Percentiles rank a stretch among this genome's conserved stretches.
Conservation (phyloP, 1,140 invertebrate species). For the Drosophila arizonae region DNA sequence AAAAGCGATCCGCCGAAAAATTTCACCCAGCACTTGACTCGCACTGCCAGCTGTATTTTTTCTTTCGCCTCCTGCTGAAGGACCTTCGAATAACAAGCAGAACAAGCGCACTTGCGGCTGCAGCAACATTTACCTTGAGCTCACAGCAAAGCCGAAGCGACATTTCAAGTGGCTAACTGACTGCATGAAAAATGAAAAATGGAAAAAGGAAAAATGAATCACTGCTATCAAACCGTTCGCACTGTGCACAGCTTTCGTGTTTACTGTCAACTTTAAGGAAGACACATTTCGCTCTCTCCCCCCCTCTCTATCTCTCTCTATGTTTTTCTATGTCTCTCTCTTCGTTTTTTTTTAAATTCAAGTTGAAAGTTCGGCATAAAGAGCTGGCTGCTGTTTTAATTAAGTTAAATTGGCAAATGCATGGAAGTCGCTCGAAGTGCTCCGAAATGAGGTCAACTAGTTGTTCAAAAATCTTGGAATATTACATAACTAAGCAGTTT, state of each 20-base stretch:
- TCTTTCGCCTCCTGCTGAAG: conserved; percentile 2
- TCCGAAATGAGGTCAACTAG: conserved; percentile 65
- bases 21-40: conserved; percentile 44
- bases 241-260: conserved; percentile 16
- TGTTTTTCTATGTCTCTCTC: too few species aligned
- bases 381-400: conserved; percentile 59
- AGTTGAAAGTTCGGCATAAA: conserved; percentile 3
- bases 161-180: conserved; percentile 37
- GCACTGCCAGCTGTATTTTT: conserved; percentile 9
- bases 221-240: conserved; percentile 14
- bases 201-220: background rate
- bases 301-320: background rate
- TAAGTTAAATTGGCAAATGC: conserved; percentile 56
- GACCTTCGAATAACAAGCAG: conserved; percentile 29
- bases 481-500: conserved; percentile 58
- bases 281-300: background rate
- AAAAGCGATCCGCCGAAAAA: conserved; percentile 43
- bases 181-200: background rate
- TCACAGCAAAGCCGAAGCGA: conserved; percentile 13
- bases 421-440: conserved; percentile 27
- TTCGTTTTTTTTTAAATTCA: background rate
- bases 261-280: background rate
- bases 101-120: conserved; percentile 29
- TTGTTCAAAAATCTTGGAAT: conserved; percentile 48
- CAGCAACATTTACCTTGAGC: conserved; percentile 53